Evolutionary conservation across 2,797 vertebrate species (phyloP), one percentile per base, ranked within the genome.

Genomic region (Basileuterus tristriatus): DNA sequence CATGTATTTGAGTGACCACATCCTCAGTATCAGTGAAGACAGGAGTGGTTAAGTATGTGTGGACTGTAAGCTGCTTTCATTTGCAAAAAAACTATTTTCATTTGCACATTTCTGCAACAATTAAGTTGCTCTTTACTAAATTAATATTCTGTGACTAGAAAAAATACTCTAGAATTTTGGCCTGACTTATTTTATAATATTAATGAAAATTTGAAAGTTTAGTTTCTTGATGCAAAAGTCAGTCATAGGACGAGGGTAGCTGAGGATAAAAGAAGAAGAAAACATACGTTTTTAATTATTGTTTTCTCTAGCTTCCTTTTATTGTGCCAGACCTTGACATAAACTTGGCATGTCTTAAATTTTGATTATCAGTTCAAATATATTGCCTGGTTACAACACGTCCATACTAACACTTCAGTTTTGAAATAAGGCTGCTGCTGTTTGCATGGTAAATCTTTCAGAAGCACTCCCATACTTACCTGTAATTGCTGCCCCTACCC

Each of bases 261-360:
- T 92, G 49, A 80, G n/a, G 56, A 90, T 92, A 83, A 92, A 67
- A 55, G 58, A 70, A 62, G 37, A 90, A 67, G 69, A 81, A 74
- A 78, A 44, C 14, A 3, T 32, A 26, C 2, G 2, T 27, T 79
- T 82, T 84, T 60, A 69, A 52, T 94, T 70, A 90, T 9, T 53
- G 12, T 74, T 84, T 94, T 92, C 34, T 68, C 15, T 75, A 65
- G 23, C n/a, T 83, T 91, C 34, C 34, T 91, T 89, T 83, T 62
- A 29, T 77, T 92, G 60, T 89, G 71, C n/a, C 36, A 87, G 62
- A 75, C 87, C 43, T 74, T 90, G 41, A 79, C 9, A 24, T 75
- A 83, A 87, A 64, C 32, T 69, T 80, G 49, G 64, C 43, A 52
- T 44, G 14, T 87, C 83, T 74, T 71, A 83, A 78, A 47, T 78